Evolutionary conservation across 2,888 invertebrate genomes (phyloP).

Genomic region (Nebria brevicollis): DNA sequence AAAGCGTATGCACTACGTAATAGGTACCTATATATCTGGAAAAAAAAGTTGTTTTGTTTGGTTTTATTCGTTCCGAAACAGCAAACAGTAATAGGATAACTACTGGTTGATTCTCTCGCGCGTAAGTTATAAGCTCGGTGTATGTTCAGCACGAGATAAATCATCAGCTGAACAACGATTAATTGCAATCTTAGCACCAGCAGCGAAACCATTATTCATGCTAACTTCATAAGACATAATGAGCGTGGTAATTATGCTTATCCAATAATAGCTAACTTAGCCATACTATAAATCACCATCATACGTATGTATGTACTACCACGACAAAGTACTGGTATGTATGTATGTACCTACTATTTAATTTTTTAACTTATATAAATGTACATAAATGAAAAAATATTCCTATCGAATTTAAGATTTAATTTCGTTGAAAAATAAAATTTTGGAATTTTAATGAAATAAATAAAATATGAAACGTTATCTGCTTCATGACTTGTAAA

Average conservation of each 20-base stretch:
- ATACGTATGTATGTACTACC: background rate
- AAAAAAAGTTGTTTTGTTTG: too few species aligned
- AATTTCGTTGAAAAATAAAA: too few species aligned
- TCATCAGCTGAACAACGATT: conserved; percentile 26
- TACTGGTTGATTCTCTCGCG: conserved; percentile 4
- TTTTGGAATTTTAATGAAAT: background rate
- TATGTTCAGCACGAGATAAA: conserved; percentile 13
- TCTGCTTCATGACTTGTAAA: background rate
- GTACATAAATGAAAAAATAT: background rate
- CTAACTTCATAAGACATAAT: conserved; percentile 33
- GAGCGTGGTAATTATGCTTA: conserved; percentile 27
- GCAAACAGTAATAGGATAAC: background rate
- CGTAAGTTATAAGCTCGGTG: conserved; percentile 7
- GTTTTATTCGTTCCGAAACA: too few species aligned
- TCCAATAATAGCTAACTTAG: conserved; percentile 11
- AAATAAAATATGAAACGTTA: background rate
- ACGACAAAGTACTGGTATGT: background rate
- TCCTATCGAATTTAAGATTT: background rate
- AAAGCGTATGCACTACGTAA: too few species aligned
- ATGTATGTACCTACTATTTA: background rate
- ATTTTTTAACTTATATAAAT: background rate
- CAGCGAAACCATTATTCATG: conserved; percentile 31
- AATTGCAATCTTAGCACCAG: conserved; percentile 33
- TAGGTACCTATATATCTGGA: too few species aligned
- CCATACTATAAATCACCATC: background rate